phyloP scores from a whole-genome alignment of 2,113 vertebrate genomes.

The Onychostoma macrolepis region DNA sequence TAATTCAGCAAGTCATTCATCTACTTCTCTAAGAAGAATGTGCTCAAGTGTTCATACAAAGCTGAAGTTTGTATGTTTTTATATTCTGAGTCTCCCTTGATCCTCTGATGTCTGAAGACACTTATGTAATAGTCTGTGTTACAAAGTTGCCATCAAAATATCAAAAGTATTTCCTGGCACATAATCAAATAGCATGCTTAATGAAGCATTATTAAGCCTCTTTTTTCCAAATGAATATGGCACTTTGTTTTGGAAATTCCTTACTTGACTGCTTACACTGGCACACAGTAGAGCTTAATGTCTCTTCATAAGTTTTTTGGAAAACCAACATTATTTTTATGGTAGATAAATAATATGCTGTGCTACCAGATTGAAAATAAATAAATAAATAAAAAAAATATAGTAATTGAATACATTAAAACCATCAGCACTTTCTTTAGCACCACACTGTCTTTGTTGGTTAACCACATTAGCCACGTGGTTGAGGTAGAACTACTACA shows the following conservation, averaged over 20 bases:
- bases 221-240: conserved; percentile 24
- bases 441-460: not conserved
- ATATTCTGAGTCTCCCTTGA: not conserved
- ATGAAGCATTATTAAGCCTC: conserved; percentile 36
- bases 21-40: not conserved
- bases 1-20: not conserved
- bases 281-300: conserved; percentile 3
- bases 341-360: not conserved
- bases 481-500: not conserved
- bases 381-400: no score
- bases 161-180: conserved; percentile 12
- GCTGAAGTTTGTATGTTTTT: not conserved
- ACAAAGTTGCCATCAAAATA: not conserved
- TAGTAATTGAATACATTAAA: not conserved
- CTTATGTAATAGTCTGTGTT: conserved; percentile 24
- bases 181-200: conserved; percentile 24
- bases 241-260: conserved; percentile 4
- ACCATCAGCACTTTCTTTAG: not conserved
- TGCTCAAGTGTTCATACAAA: not conserved
- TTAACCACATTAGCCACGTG: not conserved
- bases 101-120: not conserved
- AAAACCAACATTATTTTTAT: not conserved
- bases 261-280: not conserved
- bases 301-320: not conserved
- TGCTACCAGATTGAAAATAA: not conserved